A percentile compares a stretch with the other conserved stretches of the same genome.
Evolutionary conservation across 2,797 vertebrate species (phyloP).

Genomic region (Syngnathus rostellatus): DNA sequence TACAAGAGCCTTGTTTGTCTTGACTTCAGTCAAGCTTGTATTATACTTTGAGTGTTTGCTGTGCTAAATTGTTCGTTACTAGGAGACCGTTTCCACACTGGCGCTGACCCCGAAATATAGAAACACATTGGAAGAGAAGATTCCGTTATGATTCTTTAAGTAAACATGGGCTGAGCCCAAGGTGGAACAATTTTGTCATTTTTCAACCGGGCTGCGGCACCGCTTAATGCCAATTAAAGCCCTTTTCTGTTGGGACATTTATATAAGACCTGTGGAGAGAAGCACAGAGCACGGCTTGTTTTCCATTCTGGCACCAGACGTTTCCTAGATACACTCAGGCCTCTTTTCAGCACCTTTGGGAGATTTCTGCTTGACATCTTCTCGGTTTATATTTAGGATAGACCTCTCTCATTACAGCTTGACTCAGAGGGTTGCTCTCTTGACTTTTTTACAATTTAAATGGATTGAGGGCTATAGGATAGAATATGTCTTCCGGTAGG

Average conservation of each 20-base stretch:
- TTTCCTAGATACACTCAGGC: slow-evolving; percentile 62
- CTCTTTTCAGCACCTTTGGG: slow-evolving; percentile 59
- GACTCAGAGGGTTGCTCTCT: slow-evolving; percentile 23
- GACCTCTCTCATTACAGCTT: slow-evolving; percentile 36
- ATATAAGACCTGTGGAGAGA: slow-evolving; percentile 51
- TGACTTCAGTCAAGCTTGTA: background rate
- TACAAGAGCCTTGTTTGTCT: background rate
- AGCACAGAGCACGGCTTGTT: slow-evolving; percentile 56
- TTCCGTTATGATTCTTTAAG: slow-evolving; percentile 22
- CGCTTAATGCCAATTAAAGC: slow-evolving; percentile 51
- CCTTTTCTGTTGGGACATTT: slow-evolving; percentile 47
- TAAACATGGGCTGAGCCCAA: slow-evolving; percentile 47
- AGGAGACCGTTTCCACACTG: slow-evolving; percentile 1
- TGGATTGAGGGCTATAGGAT: slow-evolving; percentile 32
- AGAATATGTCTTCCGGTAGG: too few relatives aligned
- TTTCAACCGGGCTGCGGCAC: slow-evolving; percentile 30
- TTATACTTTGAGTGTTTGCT: background rate
- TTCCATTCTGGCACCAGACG: slow-evolving; percentile 52
- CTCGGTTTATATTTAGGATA: slow-evolving; percentile 53
- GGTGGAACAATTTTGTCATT: slow-evolving; percentile 47
- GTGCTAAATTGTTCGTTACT: background rate
- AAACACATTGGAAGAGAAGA: slow-evolving; percentile 16
- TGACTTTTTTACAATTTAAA: slow-evolving; percentile 53
- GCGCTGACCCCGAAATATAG: background rate
- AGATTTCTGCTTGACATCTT: slow-evolving; percentile 56